These are phyloP conservation scores for Magallana ariakensis DNA, from an alignment of 1,140 invertebrate genomes.

Conservation along the genomic window DNA sequence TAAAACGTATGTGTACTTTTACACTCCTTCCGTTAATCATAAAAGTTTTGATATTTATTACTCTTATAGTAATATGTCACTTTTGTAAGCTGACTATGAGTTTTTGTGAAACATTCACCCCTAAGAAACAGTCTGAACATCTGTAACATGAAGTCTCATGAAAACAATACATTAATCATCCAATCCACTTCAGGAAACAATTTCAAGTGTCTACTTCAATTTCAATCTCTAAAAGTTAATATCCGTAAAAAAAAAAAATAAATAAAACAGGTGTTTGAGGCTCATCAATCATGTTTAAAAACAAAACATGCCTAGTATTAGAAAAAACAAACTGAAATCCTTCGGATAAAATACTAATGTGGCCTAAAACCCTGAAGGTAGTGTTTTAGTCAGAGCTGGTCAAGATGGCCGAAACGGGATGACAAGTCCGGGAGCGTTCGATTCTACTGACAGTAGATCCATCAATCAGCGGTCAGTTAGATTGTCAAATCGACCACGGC, in stretches of 20 bases:
- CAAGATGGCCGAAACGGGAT: neutral
- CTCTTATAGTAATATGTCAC: neutral
- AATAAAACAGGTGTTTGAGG: too few relatives aligned
- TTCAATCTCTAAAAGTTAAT: neutral
- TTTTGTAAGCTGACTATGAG: neutral
- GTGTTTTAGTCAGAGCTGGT: neutral
- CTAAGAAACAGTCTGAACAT: slow-evolving; percentile 5
- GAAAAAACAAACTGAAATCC: neutral
- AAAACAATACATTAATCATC: slow-evolving; percentile 22
- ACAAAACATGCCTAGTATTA: neutral
- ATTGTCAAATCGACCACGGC: slow-evolving; percentile 26
- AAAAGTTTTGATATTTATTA: neutral
- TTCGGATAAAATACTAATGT: neutral
- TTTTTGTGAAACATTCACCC: slow-evolving; percentile 13
- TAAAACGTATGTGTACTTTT: too few relatives aligned
- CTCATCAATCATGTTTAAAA: slow-evolving; percentile 15
- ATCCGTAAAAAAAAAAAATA: neutral
- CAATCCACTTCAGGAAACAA: neutral
- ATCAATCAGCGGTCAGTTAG: neutral
- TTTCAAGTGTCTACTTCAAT: slow-evolving; percentile 7
- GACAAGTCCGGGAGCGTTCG: slow-evolving; percentile 22
- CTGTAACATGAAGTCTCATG: neutral
- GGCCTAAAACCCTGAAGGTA: neutral
- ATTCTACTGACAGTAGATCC: slow-evolving; percentile 4
- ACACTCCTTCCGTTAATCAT: too few relatives aligned